These are phyloP conservation scores for Ispidina lecontei DNA, from an alignment of 2,797 vertebrate species.

Conservation along the genomic window DNA sequence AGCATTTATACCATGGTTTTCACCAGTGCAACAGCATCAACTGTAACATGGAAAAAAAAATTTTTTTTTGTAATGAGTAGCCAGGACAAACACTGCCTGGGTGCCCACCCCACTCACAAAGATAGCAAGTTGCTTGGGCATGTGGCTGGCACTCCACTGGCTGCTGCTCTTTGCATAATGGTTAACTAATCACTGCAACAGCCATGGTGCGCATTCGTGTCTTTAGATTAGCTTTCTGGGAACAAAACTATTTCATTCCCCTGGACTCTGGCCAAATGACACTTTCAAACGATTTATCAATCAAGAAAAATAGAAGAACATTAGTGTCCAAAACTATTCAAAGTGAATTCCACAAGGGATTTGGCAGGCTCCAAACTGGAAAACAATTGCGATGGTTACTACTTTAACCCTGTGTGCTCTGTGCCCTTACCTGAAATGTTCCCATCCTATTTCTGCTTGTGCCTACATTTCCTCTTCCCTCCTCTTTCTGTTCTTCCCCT, in stretches of 20 bases:
- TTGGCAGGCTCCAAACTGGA: background rate
- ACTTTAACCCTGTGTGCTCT: background rate
- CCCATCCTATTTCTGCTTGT: background rate
- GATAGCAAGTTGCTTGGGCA: background rate
- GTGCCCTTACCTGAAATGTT: background rate
- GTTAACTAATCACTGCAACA: background rate
- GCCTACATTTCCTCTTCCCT: background rate
- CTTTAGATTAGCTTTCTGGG: background rate
- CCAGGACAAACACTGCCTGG: background rate
- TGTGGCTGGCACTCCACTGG: background rate
- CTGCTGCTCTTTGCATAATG: background rate
- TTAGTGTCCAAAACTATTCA: background rate
- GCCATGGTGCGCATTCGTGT: fast-evolving
- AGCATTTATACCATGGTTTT: background rate
- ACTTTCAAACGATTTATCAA: conserved; percentile 12
- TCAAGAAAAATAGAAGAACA: background rate
- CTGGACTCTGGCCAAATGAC: background rate
- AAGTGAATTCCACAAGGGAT: background rate
- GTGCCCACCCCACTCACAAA: fast-evolving
- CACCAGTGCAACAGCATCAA: background rate
- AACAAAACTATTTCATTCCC: background rate
- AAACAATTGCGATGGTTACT: background rate
- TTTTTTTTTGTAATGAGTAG: background rate
- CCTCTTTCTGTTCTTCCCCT: background rate
- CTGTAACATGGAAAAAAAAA: background rate